phyloP scores from a whole-genome alignment of 2,888 invertebrate genomes.

The Oscheius onirici region DNA sequence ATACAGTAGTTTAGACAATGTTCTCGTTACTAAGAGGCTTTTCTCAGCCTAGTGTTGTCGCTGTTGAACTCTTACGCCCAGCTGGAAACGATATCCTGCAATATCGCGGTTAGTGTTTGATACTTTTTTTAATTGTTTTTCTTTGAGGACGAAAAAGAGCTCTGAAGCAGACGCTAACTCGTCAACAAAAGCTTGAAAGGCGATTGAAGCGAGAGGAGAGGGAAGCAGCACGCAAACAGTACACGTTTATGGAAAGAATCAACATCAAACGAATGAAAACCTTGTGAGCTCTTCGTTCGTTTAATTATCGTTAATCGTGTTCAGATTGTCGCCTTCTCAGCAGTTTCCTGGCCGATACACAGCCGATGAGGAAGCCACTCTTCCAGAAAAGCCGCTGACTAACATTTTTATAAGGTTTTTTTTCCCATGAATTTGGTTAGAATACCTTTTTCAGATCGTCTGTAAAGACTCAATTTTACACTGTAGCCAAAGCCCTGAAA shows the following conservation, averaged over 20 bases:
- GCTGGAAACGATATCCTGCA: conserved; percentile 39
- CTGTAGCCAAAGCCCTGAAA: conserved; percentile 82
- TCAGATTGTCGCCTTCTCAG: conserved; percentile 65
- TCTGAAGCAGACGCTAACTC: conserved; percentile 61
- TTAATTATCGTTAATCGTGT: not conserved
- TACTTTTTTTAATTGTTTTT: not conserved
- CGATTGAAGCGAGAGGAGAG: conserved; percentile 66
- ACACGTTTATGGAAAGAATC: conserved; percentile 68
- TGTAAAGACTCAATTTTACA: conserved; percentile 77
- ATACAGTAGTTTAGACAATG: conserved; percentile 33
- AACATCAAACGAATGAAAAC: conserved; percentile 66
- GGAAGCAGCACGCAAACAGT: conserved; percentile 68
- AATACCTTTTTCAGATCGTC: conserved; percentile 34
- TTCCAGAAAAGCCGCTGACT: conserved; percentile 59
- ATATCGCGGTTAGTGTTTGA: conserved; percentile 37
- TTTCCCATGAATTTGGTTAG: not conserved
- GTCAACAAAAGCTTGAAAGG: conserved; percentile 62
- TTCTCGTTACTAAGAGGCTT: conserved; percentile 39
- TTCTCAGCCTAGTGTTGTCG: conserved; percentile 8
- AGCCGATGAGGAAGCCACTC: conserved; percentile 57
- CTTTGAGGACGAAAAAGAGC: conserved; percentile 62
- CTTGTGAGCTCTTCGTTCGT: conserved; percentile 44
- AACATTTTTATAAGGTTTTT: conserved; percentile 58
- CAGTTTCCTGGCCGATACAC: conserved; percentile 64
- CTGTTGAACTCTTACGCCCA: conserved; percentile 38